Percentiles rank a stretch among this genome's conserved stretches.
These are phyloP conservation scores for Magallana nippona DNA, from an alignment of 2,888 invertebrate species.

Conservation along the genomic window DNA sequence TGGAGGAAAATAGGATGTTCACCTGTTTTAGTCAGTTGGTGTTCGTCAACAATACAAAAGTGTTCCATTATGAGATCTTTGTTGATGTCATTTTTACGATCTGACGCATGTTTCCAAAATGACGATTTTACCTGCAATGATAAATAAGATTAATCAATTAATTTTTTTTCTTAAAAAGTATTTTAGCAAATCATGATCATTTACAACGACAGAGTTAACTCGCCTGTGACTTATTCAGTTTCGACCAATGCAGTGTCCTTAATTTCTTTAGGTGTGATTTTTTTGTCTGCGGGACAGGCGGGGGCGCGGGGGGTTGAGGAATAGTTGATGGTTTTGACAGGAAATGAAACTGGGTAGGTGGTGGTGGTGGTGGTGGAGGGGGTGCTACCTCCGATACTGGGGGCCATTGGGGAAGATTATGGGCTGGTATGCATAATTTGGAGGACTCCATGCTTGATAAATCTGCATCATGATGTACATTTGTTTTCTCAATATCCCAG, in stretches of 20 bases:
- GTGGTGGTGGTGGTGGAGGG: not conserved
- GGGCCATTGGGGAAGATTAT: not conserved
- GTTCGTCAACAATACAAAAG: slow-evolving; percentile 53
- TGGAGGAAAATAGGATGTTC: not conserved
- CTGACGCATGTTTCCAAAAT: slow-evolving; percentile 56
- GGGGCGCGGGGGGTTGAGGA: slow-evolving; percentile 27
- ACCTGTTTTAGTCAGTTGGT: not conserved
- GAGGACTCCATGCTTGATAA: not conserved
- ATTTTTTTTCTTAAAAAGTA: not conserved
- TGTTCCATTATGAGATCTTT: slow-evolving; percentile 58
- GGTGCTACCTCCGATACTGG: not conserved
- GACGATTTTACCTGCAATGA: slow-evolving; percentile 55
- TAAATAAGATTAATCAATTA: not conserved
- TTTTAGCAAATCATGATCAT: no score
- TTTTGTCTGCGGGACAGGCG: slow-evolving; percentile 31
- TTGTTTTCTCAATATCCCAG: no score
- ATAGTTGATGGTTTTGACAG: slow-evolving; percentile 22
- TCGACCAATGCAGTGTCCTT: slow-evolving; percentile 37
- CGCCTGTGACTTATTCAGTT: slow-evolving; percentile 30
- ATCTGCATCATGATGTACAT: not conserved
- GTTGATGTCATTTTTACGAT: slow-evolving; percentile 57
- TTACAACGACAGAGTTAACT: not conserved
- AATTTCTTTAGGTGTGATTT: slow-evolving; percentile 34
- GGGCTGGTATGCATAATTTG: not conserved
- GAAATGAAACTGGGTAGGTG: not conserved